Evolutionary conservation across 2,888 invertebrate genomes (phyloP), one percentile per base, ranked within the genome.

Genomic region (Drosophila aldrichi): DNA sequence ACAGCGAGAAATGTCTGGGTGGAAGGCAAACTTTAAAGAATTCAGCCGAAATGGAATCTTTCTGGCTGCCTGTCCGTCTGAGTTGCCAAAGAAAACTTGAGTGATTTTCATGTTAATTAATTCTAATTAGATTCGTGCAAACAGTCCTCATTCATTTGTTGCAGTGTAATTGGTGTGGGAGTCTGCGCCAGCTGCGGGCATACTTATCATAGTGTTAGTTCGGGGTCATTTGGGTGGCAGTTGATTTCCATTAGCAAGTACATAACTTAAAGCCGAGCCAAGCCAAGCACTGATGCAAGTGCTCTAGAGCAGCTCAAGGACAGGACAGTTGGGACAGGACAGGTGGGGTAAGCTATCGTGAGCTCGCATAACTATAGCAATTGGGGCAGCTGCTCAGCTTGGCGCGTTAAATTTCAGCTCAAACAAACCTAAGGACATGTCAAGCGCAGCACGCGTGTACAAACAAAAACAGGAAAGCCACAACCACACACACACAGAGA

Each of bases 361-460:
- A 66, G 66, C 52, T 70, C 67, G 70, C 74, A 68, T 74, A 68
- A 74, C 74, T 81, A 70, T 68, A 44, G 67, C 74, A 82, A 82
- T 79, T 82, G 74, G 57, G 67, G 61, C 66, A 57, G 62, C 57
- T 48, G 55, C 49, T 65, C 36, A 22, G 51, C 51, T 52, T 57
- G 48, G 43, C 52, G 77, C 79, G 83, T 89, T 84, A 73, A 89
- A 81, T 89, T 89, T 76, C 76, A 84, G 79, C 70, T 74, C 82
- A 84, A 84, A 84, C 84, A 84, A 76, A 81, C 88, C 84, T 76
- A 78, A 84, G 84, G 84, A 84, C 85, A 84, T 84, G 89, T 89
- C 89, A 89, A 81, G 85, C 79, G 74, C 84, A 89, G 80, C 58
- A 68, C 60, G 79, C 79, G 62, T 74, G 38, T 54, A 70, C 82